phyloP scores from a whole-genome alignment of 2,113 vertebrate genomes.

The Oxygymnocypris stewartii region DNA sequence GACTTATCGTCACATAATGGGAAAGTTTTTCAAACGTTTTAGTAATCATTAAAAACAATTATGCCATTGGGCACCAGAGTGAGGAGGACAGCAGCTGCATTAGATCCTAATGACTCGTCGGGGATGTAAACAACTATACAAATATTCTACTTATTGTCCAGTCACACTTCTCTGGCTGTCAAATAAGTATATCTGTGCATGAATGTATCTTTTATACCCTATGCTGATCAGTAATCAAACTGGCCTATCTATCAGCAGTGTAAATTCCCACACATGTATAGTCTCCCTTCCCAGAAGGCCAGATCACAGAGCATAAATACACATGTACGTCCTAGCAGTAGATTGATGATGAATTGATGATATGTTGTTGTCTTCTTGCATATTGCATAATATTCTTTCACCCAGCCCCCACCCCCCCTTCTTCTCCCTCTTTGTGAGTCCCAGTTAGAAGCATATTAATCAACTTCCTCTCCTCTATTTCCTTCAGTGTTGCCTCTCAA shows the following conservation, averaged over 20 bases:
- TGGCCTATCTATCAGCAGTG: neutral
- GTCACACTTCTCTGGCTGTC: neutral
- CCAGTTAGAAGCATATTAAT: conserved; percentile 54
- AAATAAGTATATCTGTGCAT: neutral
- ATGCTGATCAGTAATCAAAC: neutral
- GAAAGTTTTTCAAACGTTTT: neutral
- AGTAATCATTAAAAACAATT: neutral
- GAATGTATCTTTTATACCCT: neutral
- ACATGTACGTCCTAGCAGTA: conserved; percentile 26
- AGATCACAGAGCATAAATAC: conserved; percentile 37
- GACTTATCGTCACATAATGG: neutral
- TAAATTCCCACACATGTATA: neutral
- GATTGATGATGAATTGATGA: conserved; percentile 45
- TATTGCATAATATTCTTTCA: conserved; percentile 46
- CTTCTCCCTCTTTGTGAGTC: neutral
- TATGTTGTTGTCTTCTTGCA: conserved; percentile 45
- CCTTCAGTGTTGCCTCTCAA: conserved; percentile 36
- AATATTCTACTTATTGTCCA: neutral
- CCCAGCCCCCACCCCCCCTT: neutral
- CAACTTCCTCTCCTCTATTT: conserved; percentile 11
- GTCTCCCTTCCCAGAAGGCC: conserved; percentile 13
- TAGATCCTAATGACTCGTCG: neutral
- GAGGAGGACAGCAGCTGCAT: neutral
- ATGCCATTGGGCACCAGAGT: neutral
- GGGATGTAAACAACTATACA: neutral